These are phyloP conservation scores for Tiliacea aurago DNA, from an alignment of 2,888 invertebrate genomes.

Conservation along the genomic window DNA sequence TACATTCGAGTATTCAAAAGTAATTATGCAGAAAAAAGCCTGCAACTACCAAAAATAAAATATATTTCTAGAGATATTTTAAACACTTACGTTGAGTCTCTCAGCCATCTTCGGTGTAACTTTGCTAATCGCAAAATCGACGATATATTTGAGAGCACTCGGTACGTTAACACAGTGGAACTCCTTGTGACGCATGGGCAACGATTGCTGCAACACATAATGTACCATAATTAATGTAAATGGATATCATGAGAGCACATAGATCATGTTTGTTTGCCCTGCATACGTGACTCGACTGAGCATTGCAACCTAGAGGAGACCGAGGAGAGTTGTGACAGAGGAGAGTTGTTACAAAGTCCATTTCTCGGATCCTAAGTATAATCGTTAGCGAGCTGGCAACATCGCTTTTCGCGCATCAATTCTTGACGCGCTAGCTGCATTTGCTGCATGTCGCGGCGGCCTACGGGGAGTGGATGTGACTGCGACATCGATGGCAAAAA, in stretches of 20 bases:
- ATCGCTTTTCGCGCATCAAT: background rate
- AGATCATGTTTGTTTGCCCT: conserved; percentile 56
- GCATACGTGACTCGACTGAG: conserved; percentile 49
- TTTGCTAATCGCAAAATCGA: conserved; percentile 93
- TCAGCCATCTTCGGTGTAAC: conserved; percentile 93
- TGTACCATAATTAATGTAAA: conserved; percentile 43
- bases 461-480: too few species aligned
- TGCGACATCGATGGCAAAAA: too few species aligned
- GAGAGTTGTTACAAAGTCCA: background rate
- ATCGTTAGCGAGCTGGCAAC: too few species aligned
- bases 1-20: too few species aligned
- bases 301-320: background rate
- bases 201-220: conserved; percentile 91
- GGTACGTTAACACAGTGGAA: conserved; percentile 94
- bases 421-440: background rate
- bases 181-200: conserved; percentile 95
- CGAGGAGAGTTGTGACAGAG: background rate
- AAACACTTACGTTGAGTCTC: conserved; percentile 90
- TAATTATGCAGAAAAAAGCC: too few species aligned
- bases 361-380: background rate
- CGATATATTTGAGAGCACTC: conserved; percentile 93
- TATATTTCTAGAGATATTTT: background rate
- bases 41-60: too few species aligned
- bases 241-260: conserved; percentile 32
- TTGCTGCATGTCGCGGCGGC: too few species aligned